Conservation (phyloP, 2,797 vertebrate species). For the Babyrousa celebensis region DNA sequence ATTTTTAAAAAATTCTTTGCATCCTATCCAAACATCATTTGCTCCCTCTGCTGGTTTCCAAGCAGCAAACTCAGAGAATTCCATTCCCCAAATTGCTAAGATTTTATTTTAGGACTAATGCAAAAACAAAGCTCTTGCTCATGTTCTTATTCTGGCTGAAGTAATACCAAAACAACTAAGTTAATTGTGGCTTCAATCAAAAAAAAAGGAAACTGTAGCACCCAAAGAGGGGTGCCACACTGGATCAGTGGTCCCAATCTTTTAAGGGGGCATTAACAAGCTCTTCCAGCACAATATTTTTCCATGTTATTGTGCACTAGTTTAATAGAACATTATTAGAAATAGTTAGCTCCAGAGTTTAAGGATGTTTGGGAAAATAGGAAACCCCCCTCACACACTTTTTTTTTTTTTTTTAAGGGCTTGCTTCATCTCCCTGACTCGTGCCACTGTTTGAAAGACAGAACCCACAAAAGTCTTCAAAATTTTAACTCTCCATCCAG, state of each 20-base stretch:
- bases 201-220: constrained; percentile 80
- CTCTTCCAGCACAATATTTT: neutral
- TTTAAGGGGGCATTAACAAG: constrained; percentile 30
- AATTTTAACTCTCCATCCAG: neutral
- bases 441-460: neutral
- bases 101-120: constrained; percentile 79
- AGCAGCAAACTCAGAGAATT: constrained; percentile 72
- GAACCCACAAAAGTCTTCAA: constrained; percentile 29
- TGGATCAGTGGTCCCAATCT: constrained; percentile 63
- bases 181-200: constrained; percentile 81
- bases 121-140: constrained; percentile 84
- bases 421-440: neutral
- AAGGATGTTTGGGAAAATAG: constrained; percentile 14
- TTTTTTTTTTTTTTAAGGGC: neutral
- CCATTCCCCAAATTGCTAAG: constrained; percentile 42
- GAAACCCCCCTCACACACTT: neutral
- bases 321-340: constrained; percentile 29
- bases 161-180: constrained; percentile 77
- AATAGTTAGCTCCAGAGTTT: constrained; percentile 35
- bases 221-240: constrained; percentile 64
- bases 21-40: constrained; percentile 82
- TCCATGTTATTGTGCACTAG: neutral
- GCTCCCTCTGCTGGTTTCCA: constrained; percentile 83
- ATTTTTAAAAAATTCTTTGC: neutral
- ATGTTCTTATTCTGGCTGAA: constrained; percentile 80